phyloP scores from a whole-genome alignment of 2,888 invertebrate species.

The Megamerina dolium region DNA sequence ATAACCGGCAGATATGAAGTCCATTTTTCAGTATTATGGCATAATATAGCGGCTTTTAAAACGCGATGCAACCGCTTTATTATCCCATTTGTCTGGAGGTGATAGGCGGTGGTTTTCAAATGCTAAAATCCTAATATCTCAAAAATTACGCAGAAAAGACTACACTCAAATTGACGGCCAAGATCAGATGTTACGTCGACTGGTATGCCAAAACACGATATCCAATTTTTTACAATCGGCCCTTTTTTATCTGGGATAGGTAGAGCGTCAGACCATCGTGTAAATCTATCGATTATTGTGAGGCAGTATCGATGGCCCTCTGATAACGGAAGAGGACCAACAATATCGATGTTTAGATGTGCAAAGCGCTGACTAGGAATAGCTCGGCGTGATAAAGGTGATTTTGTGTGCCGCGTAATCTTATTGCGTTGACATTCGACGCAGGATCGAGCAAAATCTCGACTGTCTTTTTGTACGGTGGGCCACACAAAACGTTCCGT shows the following conservation, averaged over 20 bases:
- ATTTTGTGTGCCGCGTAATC: neutral
- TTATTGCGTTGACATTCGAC: slow-evolving; percentile 15
- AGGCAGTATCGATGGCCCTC: neutral
- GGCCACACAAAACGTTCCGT: slow-evolving; percentile 27
- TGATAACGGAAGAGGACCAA: slow-evolving; percentile 23
- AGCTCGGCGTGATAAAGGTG: neutral
- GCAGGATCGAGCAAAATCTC: slow-evolving; percentile 12
- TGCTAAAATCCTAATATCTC: slow-evolving; percentile 15
- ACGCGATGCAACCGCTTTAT: slow-evolving; percentile 15
- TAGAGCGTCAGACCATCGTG: too few relatives aligned
- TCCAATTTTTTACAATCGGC: too few relatives aligned
- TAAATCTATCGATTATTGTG: too few relatives aligned
- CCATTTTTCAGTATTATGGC: slow-evolving; percentile 14
- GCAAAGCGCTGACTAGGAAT: slow-evolving; percentile 6
- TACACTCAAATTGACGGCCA: neutral
- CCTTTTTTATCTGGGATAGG: too few relatives aligned
- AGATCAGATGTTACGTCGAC: slow-evolving; percentile 2
- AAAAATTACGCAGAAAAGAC: neutral
- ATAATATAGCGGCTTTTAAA: slow-evolving; percentile 11
- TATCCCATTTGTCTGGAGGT: slow-evolving; percentile 14
- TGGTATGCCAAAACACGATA: slow-evolving; percentile 21
- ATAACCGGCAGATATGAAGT: slow-evolving; percentile 4
- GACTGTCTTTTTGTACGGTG: slow-evolving; percentile 20
- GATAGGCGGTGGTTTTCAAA: slow-evolving; percentile 13
- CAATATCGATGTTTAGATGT: slow-evolving; percentile 22